Evolutionary conservation across 2,113 vertebrate genomes (phyloP).

Genomic region (Hemibagrus wyckioides): DNA sequence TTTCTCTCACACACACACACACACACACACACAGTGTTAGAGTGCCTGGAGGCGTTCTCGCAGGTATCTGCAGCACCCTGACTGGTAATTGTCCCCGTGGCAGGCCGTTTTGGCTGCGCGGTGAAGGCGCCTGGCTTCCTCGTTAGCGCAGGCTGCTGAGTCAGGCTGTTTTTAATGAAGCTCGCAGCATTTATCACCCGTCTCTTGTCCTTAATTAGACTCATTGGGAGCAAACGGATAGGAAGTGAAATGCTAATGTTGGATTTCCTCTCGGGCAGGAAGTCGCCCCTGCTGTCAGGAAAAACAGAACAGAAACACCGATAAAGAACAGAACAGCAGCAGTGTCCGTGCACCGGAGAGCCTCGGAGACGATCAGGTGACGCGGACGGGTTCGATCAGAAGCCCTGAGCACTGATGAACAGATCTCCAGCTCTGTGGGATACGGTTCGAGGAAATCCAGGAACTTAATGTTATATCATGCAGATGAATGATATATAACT

Average conservation of each 20-base stretch:
- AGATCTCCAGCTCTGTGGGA: background rate
- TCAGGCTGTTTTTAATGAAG: conserved; percentile 77
- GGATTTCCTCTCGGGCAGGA: conserved; percentile 59
- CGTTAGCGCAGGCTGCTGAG: conserved; percentile 68
- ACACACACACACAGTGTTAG: conserved; percentile 19
- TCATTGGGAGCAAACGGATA: conserved; percentile 65
- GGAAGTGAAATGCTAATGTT: conserved; percentile 66
- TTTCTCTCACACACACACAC: conserved; percentile 34
- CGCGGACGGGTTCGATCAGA: background rate
- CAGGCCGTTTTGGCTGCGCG: conserved; percentile 57
- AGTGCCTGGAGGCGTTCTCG: conserved; percentile 60
- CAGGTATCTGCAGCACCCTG: conserved; percentile 61
- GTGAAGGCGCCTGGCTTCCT: conserved; percentile 53
- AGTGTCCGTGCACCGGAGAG: background rate
- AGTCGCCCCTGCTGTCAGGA: conserved; percentile 33
- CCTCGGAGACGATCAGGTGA: background rate
- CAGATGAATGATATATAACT: background rate
- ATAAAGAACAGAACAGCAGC: conserved; percentile 8
- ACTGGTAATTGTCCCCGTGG: conserved; percentile 70
- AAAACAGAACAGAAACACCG: background rate
- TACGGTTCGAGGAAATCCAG: background rate
- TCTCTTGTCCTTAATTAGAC: conserved; percentile 69
- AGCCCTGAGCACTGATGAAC: background rate
- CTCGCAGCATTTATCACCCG: conserved; percentile 71
- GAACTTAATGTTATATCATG: background rate